Base-by-base conservation (phyloP, 2,888 invertebrate genomes). In the Amphimallon solstitiale region DNA sequence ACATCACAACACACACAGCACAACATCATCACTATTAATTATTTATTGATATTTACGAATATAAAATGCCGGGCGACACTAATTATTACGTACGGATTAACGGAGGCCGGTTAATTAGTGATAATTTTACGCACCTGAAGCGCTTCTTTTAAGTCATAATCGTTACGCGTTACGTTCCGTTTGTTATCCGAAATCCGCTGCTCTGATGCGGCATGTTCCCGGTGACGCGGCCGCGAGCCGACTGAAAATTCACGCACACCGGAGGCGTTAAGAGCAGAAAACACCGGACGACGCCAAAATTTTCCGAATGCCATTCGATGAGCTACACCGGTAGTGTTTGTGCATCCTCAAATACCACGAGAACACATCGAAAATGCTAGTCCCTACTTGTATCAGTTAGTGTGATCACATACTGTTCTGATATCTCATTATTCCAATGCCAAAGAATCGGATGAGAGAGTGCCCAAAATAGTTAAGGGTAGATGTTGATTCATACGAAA, bases 161-260 rank as follows among this genome's bases (percentile, higher is more conserved):
- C 61, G n/a, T n/a, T n/a, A 60, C 65, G 63, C 66, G 21, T 56
- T 68, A 71, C 70, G 71, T 70, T 49, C 65, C 70, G 69, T 70
- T 68, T 63, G 63, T 61, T 56, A 68, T 49, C 61, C 70, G 66
- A 54, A 63, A 67, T 52, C 54, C 67, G 70, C 65, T 68, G 68
- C 68, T 68, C 23, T 45, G 43, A 34, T 34, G 68, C 71, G 69
- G 70, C 71, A 71, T 71, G 70, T 71, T 71, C 68, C 67, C 70
- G 64, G 66, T 63, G 65, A 69, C 70, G 71, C 71, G 70, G 71
- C 70, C 70, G 63, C 70, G 62, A 71, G 71, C 71, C 70, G 70
- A 71, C 71, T 71, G 70, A 68, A 67, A 54, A 54, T 40, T 48
- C 49, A 38, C 35, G 37, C 49, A n/a, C 19, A 46, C 38, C 62